Base-by-base conservation (phyloP, 2,888 invertebrate species). In the Embidobia sp. region DNA sequence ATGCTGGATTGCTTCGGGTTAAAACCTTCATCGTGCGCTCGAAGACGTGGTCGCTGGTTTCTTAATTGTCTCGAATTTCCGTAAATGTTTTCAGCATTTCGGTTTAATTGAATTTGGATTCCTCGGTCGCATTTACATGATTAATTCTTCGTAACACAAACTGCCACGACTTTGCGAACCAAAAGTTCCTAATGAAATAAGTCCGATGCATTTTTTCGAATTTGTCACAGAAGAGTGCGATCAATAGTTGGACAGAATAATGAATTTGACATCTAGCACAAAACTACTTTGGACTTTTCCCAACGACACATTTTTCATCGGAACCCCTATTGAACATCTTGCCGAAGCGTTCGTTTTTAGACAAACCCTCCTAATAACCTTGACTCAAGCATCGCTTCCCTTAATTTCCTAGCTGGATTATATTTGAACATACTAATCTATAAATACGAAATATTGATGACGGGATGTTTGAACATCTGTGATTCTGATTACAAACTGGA, bases 391-490 rank as follows among this genome's bases (percentile, higher is more conserved):
- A 27, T 16, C 10, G 15, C 53, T 19, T 44, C 44, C 44, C 53
- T 51, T 67, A 55, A 53, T 37, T 37, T 37, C 37, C 15, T 22
- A 31, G 11, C 46, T 0, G 33, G 27, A 55, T 67, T 67, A 46
- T 67, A 44, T 67, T 55, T 55, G 19, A 10, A 67, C 46, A 29
- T 35, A 67, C 35, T 44, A 35, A 67, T 67, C 63, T 51, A 49
- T 49, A 67, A 55, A 67, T 67, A 67, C 42, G 19, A 48, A 55
- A 48, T 55, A 67, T 67, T 67, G 66, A 67, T 55, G 44, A 3
- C 46, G 29, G 42, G 37, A 31, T 55, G 37, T 67, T 67, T 67
- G 66, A 55, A 67, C 66, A 67, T 67, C 66, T 67, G 66, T 37
- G 66, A 55, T 55, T 67, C 13, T 37, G 29, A 37, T 35, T 27